Evolutionary conservation across 2,888 invertebrate genomes (phyloP).

Genomic region (Dolomedes plantarius): DNA sequence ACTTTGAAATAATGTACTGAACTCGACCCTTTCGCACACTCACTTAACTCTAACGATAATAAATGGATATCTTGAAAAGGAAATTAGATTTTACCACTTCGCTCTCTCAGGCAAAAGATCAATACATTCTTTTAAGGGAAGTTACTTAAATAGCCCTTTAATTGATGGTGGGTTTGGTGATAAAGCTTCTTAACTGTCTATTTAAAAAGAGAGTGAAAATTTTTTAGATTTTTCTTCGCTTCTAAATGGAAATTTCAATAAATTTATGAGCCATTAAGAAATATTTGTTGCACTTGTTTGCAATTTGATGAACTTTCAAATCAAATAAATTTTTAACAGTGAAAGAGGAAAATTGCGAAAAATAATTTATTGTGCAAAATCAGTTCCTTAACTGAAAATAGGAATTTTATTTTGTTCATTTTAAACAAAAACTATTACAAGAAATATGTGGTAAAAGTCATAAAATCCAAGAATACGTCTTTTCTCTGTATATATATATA

Average conservation of each 20-base stretch:
- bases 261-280: background rate
- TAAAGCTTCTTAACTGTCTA: background rate
- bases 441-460: no score
- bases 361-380: no score
- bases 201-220: background rate
- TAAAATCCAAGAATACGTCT: no score
- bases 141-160: background rate
- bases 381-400: no score
- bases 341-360: no score
- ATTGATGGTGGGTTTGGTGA: background rate
- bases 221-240: background rate
- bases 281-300: no score
- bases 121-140: background rate
- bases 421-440: no score
- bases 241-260: background rate
- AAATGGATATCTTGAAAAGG: conserved; percentile 36
- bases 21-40: background rate
- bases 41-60: conserved; percentile 37
- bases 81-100: conserved; percentile 28
- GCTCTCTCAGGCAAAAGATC: background rate
- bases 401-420: no score
- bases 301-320: no score
- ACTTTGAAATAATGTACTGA: background rate
- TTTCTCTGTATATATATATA: no score
- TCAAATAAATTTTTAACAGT: no score